phyloP scores from a whole-genome alignment of 2,113 vertebrate genomes.

The Callipepla squamata region DNA sequence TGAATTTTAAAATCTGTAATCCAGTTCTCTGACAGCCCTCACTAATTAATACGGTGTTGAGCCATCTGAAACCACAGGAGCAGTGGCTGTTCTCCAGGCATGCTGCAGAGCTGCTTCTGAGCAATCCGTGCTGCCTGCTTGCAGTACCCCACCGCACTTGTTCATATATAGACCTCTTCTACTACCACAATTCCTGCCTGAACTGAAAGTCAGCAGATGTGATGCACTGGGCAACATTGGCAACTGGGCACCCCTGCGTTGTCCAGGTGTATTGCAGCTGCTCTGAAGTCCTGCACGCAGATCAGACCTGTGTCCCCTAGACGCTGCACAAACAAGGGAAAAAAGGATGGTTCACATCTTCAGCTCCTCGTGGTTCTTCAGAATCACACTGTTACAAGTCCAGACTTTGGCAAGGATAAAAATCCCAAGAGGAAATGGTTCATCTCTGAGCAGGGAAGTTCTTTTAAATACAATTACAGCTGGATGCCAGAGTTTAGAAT shows the following conservation, averaged over 20 bases:
- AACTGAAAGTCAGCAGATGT: not conserved
- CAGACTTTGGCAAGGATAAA: not conserved
- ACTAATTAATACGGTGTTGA: not conserved
- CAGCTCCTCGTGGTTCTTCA: constrained; percentile 12
- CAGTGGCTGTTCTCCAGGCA: not conserved
- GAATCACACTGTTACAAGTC: not conserved
- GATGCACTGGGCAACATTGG: not conserved
- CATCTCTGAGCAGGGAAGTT: constrained; percentile 53
- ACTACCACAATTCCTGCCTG: not conserved
- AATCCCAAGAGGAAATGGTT: constrained; percentile 18
- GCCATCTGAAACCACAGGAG: not conserved
- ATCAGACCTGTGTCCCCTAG: not conserved
- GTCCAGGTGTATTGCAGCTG: not conserved
- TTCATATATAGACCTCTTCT: accelerated
- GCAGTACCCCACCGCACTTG: not conserved
- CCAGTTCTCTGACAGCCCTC: not conserved
- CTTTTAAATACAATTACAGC: constrained; percentile 61
- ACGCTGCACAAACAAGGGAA: not conserved
- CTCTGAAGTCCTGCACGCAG: not conserved
- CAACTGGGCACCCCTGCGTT: not conserved
- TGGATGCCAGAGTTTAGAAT: constrained; percentile 61
- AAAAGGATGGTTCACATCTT: not conserved
- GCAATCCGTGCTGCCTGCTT: not conserved
- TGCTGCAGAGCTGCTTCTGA: not conserved
- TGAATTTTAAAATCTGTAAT: not conserved